These are phyloP conservation scores for Lanius collurio DNA, from an alignment of 2,113 vertebrate species.

Conservation along the genomic window DNA sequence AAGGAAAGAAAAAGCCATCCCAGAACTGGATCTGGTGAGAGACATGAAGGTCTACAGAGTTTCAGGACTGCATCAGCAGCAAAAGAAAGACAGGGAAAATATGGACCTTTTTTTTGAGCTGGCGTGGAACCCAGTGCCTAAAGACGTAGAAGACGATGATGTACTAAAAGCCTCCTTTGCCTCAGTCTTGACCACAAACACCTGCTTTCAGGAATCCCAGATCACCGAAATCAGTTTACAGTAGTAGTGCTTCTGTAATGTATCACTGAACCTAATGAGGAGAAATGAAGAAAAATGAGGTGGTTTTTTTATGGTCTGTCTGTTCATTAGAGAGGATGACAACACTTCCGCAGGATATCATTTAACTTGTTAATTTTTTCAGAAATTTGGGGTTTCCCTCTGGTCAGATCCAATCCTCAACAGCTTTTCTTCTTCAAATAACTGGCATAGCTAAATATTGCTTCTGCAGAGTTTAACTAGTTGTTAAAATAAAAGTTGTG, in stretches of 20 bases:
- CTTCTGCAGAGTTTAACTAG: not conserved
- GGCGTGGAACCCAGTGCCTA: not conserved
- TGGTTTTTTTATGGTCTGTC: not conserved
- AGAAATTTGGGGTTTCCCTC: not conserved
- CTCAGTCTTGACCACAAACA: not conserved
- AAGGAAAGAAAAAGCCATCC: not conserved
- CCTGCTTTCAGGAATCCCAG: not conserved
- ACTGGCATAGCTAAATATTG: not conserved
- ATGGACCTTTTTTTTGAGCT: not conserved
- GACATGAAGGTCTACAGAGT: not conserved
- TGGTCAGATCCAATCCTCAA: not conserved
- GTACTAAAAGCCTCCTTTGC: not conserved
- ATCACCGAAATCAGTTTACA: not conserved
- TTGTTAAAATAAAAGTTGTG: not conserved
- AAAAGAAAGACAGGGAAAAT: not conserved
- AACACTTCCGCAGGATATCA: not conserved
- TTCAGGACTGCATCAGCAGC: not conserved
- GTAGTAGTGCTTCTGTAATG: not conserved
- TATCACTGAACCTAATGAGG: not conserved
- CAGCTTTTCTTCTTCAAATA: not conserved
- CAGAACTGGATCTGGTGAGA: not conserved
- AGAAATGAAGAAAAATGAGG: not conserved
- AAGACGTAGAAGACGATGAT: accelerated
- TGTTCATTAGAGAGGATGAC: not conserved
- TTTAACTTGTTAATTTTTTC: not conserved